Evolutionary conservation across 1,140 invertebrate species (phyloP), one percentile per base, ranked within the genome.

Genomic region (Piezodorus guildinii): DNA sequence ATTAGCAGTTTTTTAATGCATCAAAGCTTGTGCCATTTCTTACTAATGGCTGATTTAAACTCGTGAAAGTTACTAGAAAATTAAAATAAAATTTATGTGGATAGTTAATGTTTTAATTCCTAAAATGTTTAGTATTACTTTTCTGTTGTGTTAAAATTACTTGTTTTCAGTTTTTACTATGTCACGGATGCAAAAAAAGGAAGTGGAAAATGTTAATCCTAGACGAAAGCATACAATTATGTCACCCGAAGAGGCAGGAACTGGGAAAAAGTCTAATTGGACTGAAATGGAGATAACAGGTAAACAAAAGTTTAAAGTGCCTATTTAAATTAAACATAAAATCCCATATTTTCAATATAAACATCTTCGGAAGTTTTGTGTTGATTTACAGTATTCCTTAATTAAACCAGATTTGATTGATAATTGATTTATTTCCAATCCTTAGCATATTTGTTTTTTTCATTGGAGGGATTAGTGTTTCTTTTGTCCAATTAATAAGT

Each of bases 201-300:
- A 86, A 78, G 86, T 86, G 79, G 85, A 87, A 78, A 83, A 78
- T 76, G 79, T 78, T 66, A 85, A 83, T 71, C 74, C 76, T 68
- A 80, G 88, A 76, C 84, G 92, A 74, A 82, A 84, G 67, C 88
- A 95, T 78, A 89, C 88, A 69, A 90, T 94, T 77, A 91, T 96
- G 88, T 90, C 90, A 71, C 80, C 86, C 64, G 91, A 94, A 77
- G 94, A 96, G 73, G 82, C 87, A 70, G 88, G 88, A 71, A 83
- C 89, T 71, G 93, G 92, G 64, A 93, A 94, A 76, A 91, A 91
- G 77, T 90, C 91, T 69, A 82, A 84, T 76, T 94, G 91, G 91
- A 81, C 83, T 73, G 86, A 85, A 70, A 77, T 87, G 73, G 85
- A 87, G 79, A 85, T 87, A 74, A 81, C 79, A 71, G 80, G 81